A percentile compares a stretch with the other conserved stretches of the same genome.
Conservation (phyloP, 1,140 invertebrate genomes). For the Pararge aegeria region DNA sequence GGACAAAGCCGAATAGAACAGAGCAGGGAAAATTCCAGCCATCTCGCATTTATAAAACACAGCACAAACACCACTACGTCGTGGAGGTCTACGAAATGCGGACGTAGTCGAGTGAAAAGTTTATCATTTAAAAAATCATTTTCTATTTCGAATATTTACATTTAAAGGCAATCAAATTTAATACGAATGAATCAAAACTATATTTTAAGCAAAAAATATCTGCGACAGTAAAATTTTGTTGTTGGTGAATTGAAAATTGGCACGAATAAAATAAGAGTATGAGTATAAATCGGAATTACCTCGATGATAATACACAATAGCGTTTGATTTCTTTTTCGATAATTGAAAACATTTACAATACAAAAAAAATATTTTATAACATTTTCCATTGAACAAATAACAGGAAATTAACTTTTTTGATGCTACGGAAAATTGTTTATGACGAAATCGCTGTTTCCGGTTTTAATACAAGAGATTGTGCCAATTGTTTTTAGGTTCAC, state of each 20-base stretch:
- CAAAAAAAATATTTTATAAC: background rate
- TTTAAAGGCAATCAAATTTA: no score
- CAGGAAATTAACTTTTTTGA: conserved; percentile 23
- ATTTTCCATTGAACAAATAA: conserved; percentile 15
- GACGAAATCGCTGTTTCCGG: conserved; percentile 2
- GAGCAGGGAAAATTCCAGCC: no score
- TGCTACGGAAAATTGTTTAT: background rate
- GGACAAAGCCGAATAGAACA: no score
- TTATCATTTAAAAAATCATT: no score
- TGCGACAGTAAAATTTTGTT: background rate
- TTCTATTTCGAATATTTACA: no score
- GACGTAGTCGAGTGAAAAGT: no score
- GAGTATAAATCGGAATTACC: conserved; percentile 28
- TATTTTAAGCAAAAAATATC: no score
- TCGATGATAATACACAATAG: background rate
- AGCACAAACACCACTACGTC: no score
- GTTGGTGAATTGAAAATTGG: background rate
- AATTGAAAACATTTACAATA: conserved; percentile 1
- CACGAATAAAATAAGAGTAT: background rate
- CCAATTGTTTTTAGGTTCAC: background rate
- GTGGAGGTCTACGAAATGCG: no score
- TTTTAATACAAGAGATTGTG: background rate
- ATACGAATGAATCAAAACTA: no score
- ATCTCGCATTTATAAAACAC: no score
- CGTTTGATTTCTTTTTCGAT: background rate